Conservation (phyloP, 2,797 vertebrate species). For the Cynopterus sphinx region DNA sequence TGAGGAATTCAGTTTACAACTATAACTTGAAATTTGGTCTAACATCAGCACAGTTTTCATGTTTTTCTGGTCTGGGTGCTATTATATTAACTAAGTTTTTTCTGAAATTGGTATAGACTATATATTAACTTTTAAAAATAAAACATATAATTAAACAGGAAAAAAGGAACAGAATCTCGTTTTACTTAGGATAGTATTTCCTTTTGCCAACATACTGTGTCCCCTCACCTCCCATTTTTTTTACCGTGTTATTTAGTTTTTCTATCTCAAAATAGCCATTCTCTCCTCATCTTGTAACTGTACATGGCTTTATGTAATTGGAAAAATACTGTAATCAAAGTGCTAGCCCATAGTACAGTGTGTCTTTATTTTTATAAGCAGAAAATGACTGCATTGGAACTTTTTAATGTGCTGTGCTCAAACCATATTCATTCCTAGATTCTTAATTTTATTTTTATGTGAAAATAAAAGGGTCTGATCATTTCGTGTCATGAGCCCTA, state of each 20-base stretch:
- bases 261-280: not conserved
- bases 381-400: not conserved
- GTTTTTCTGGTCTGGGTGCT: not conserved
- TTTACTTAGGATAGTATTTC: not conserved
- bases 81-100: not conserved
- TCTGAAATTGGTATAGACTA: not conserved
- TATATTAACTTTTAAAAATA: constrained; percentile 13
- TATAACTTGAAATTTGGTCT: not conserved
- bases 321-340: not conserved
- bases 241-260: not conserved
- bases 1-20: not conserved
- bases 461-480: not conserved
- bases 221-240: not conserved
- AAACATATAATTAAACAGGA: not conserved
- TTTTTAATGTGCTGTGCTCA: not conserved
- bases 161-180: not conserved
- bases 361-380: constrained; percentile 11
- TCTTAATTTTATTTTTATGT: not conserved
- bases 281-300: not conserved
- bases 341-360: not conserved
- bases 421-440: not conserved
- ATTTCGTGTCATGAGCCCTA: not conserved
- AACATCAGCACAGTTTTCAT: not conserved
- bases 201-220: not conserved
- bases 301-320: not conserved